Percentiles rank a stretch among this genome's conserved stretches.
These are phyloP conservation scores for Tortrix viridana DNA, from an alignment of 2,888 invertebrate genomes.

Conservation along the genomic window DNA sequence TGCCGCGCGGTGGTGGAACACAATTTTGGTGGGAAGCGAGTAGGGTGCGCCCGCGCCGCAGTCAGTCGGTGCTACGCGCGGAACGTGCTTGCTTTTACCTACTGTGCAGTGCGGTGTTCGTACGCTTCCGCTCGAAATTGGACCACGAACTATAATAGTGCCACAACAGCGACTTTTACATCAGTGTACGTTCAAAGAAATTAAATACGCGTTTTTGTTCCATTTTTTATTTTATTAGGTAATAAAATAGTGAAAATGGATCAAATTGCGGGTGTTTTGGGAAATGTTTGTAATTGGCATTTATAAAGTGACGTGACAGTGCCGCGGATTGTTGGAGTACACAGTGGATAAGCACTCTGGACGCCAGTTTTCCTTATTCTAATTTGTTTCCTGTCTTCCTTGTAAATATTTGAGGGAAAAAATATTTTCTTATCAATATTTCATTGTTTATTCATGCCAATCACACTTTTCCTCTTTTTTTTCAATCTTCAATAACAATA, in stretches of 20 bases:
- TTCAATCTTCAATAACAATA: conserved; percentile 53
- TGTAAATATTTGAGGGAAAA: conserved; percentile 74
- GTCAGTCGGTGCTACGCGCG: conserved; percentile 72
- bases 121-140: conserved; percentile 43
- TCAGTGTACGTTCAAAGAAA: conserved; percentile 71
- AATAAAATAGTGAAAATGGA: conserved; percentile 44
- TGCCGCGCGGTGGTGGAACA: conserved; percentile 73
- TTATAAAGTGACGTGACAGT: conserved; percentile 79
- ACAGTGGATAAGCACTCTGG: conserved; percentile 70
- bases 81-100: conserved; percentile 69
- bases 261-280: conserved; percentile 58
- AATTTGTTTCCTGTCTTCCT: conserved; percentile 56
- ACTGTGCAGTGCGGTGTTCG: conserved; percentile 45
- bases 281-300: conserved; percentile 82
- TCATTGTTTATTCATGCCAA: conserved; percentile 78
- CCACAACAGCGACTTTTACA: conserved; percentile 51
- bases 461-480: conserved; percentile 73
- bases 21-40: conserved; percentile 82
- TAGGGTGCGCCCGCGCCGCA: conserved; percentile 81
- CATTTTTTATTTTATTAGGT: conserved; percentile 44
- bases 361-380: conserved; percentile 61
- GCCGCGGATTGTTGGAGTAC: conserved; percentile 63
- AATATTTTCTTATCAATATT: conserved; percentile 51
- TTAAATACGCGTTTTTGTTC: conserved; percentile 53
- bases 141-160: conserved; percentile 59